A percentile compares a stretch with the other conserved stretches of the same genome.
Evolutionary conservation across 1,140 invertebrate species (phyloP).

Genomic region (Zaprionus vittiger): DNA sequence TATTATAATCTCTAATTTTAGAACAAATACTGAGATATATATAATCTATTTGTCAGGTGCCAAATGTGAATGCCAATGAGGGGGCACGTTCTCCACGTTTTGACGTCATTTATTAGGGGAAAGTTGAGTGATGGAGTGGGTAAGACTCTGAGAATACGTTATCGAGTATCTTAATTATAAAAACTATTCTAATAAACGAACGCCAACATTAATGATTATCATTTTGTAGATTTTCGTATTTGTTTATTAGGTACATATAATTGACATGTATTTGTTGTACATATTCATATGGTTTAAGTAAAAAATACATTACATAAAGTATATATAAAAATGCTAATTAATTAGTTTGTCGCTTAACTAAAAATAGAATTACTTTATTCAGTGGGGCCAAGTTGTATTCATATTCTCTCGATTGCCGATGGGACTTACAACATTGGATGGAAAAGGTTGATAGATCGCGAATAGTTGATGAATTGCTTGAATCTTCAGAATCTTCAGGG

Average conservation of each 20-base stretch:
- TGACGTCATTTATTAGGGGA: not conserved
- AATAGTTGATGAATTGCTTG: not conserved
- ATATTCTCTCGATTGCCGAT: not conserved
- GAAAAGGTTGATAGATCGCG: not conserved
- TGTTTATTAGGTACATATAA: slow-evolving; percentile 65
- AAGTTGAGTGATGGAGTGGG: not conserved
- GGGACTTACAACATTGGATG: slow-evolving; percentile 7
- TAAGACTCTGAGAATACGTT: not conserved
- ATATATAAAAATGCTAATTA: slow-evolving; percentile 56
- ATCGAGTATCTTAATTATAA: not conserved
- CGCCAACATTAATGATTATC: not conserved
- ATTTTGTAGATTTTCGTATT: slow-evolving; percentile 26
- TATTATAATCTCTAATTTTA: slow-evolving; percentile 1
- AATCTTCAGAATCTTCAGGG: slow-evolving; percentile 56
- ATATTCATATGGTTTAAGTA: slow-evolving; percentile 58
- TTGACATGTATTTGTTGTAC: slow-evolving; percentile 53
- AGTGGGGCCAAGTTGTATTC: not conserved
- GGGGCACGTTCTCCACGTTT: not conserved
- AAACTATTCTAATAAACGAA: not conserved
- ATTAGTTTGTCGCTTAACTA: slow-evolving; percentile 61
- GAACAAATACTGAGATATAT: not conserved
- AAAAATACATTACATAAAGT: slow-evolving; percentile 55
- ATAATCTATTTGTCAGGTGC: slow-evolving; percentile 7
- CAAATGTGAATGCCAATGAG: not conserved
- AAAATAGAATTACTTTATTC: slow-evolving; percentile 41